A percentile compares a stretch with the other conserved stretches of the same genome.
phyloP scores from a whole-genome alignment of 2,888 invertebrate genomes.

The Cryptophagus acutangulus region DNA sequence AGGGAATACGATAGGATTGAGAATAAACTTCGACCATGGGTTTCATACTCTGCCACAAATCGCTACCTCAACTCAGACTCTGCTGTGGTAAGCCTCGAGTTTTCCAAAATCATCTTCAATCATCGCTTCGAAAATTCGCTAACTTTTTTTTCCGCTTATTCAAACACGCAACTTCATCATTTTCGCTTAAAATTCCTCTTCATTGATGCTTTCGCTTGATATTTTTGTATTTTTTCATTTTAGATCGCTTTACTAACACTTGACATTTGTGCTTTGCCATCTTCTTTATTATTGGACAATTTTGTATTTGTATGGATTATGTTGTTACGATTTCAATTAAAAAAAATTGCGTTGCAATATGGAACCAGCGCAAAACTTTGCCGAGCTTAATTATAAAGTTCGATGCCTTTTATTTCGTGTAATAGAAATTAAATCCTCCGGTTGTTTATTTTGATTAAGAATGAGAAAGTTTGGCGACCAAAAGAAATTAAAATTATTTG shows the following conservation, averaged over 20 bases:
- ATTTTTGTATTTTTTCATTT: constrained; percentile 1
- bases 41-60: constrained; percentile 63
- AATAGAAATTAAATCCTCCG: too few relatives aligned
- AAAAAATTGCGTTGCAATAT: too few relatives aligned
- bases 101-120: not conserved
- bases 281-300: too few relatives aligned
- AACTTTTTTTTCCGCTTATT: not conserved
- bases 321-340: too few relatives aligned
- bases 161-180: not conserved
- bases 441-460: too few relatives aligned
- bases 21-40: constrained; percentile 58
- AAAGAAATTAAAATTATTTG: too few relatives aligned
- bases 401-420: too few relatives aligned
- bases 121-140: not conserved
- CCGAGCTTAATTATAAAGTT: too few relatives aligned
- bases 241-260: constrained; percentile 1
- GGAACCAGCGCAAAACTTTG: too few relatives aligned
- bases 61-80: constrained; percentile 74
- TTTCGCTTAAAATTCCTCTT: constrained; percentile 1
- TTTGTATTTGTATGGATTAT: too few relatives aligned
- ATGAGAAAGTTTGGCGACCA: too few relatives aligned
- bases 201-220: constrained; percentile 6
- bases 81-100: constrained; percentile 57
- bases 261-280: too few relatives aligned
- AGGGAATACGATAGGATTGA: constrained; percentile 66